A percentile compares a stretch with the other conserved stretches of the same genome.
phyloP scores from a whole-genome alignment of 2,888 invertebrate species.

The Ariolimax columbianus region DNA sequence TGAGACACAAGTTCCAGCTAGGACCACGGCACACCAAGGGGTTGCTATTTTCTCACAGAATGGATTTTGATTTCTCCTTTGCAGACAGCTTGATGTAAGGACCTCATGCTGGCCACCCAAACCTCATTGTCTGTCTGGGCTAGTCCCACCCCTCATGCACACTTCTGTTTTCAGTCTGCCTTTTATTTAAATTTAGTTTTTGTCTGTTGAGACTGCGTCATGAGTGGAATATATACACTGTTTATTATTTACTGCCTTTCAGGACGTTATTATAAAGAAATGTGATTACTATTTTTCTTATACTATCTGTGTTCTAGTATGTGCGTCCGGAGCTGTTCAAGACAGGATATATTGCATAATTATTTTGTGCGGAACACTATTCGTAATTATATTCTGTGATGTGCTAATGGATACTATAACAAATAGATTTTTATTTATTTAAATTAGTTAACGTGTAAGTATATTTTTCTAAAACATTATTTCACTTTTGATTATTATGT shows the following conservation, averaged over 20 bases:
- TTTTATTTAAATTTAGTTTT: background rate
- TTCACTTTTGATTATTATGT: too few relatives aligned
- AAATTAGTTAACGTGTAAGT: too few relatives aligned
- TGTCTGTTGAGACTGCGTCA: background rate
- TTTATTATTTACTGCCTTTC: background rate
- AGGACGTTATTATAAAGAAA: background rate
- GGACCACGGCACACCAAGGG: constrained; percentile 31
- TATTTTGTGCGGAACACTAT: too few relatives aligned
- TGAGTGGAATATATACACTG: background rate
- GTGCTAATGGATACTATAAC: too few relatives aligned
- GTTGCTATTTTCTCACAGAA: constrained; percentile 35
- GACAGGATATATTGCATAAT: background rate
- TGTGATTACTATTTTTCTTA: background rate
- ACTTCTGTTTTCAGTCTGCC: background rate
- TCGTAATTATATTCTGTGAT: too few relatives aligned
- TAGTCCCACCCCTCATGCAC: background rate
- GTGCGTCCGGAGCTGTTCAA: background rate
- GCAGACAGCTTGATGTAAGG: constrained; percentile 47
- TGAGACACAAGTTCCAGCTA: constrained; percentile 43
- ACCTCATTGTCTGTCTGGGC: constrained; percentile 25
- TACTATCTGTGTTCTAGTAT: background rate
- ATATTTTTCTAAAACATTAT: too few relatives aligned
- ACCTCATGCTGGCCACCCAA: background rate
- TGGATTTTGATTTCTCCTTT: constrained; percentile 51
- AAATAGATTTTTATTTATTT: too few relatives aligned